Evolutionary conservation across 1,140 invertebrate genomes (phyloP), one percentile per base, ranked within the genome.

Genomic region (Drosophila ambigua): DNA sequence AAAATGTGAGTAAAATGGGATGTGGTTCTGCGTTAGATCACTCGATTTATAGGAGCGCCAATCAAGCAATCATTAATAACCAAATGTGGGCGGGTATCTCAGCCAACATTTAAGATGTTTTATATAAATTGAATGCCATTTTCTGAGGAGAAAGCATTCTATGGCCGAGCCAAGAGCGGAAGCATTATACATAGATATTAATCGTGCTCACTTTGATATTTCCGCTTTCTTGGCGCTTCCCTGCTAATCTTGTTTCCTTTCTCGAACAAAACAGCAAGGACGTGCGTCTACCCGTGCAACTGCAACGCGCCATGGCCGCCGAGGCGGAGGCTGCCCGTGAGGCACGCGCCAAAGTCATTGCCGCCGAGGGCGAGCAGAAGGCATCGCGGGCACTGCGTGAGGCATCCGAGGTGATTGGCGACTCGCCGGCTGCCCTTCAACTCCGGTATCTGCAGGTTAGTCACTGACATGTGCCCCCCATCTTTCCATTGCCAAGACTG

Each of bases 231-330:
- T 35, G 45, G 41, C 45, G 31, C 16, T 43, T 13, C 43, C 15
- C 48, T 55, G 53, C 79, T 87, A 79, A 88, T 82, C 55, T 76
- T 44, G 45, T 78, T 88, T 61, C 75, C 60, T 78, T 49, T 65
- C 60, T 50, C 69, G 52, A 76, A 71, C 59, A 35, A 51, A 57
- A 90, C 93, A 98, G 97, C 59, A 98, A 98, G 92, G 98, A 98
- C 91, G 97, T 98, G 8, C 95, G 97, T 60, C 92, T 98, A 23
- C 97, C 97, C 0, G 94, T 97, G 9, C 96, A 97, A 91, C 92
- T 98, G 51, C 97, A 98, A 92, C 94, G 97, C 61, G 96, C 96
- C 1, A 98, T 98, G 97, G 97, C 97, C 1, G 97, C 97, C 5
- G 97, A 98, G 92, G 97, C 97, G 2, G 97, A 98, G 87, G 97